Evolutionary conservation across 1,140 invertebrate genomes (phyloP), one percentile per base, ranked within the genome.

Genomic region (Phymorhynchus buccinoides): DNA sequence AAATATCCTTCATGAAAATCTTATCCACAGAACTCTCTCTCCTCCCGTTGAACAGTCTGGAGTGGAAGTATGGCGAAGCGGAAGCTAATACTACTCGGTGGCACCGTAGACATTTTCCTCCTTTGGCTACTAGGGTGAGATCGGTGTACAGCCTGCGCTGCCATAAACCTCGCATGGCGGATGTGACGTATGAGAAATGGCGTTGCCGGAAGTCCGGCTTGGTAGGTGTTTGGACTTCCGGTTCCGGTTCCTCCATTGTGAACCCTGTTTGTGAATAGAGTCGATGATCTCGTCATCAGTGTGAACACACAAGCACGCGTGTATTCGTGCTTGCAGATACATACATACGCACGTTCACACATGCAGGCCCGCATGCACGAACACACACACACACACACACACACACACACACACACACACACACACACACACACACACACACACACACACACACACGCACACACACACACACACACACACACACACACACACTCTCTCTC

Each of bases 41-140:
- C 77, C 88, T 85, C 0, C 89, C 88, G 1, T 88, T 89, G 35
- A 85, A 86, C 84, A 91, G 89, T 85, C 90, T 87, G 32, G 86
- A 77, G 52, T 90, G 88, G 83, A 91, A 91, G 77, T 89, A 91
- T n/a, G 88, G 80, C 0, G 89, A 90, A 41, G 88, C 85, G 1
- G 90, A 86, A 0, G 87, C 86, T 9, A 90, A 66, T 12, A 91
- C 81, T 4, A 88, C 87, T 56, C 86, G 87, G 82, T 91, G 90
- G 78, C 88, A 91, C 9, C 71, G 39, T 30, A 91, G 86, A 6
- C 35, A 30, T 37, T 87, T 84, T 6, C 83, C 83, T 30, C 89
- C 86, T 27, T n/a, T n/a, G 4, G 89, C 87, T 2, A 84, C 82
- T 0, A 90, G 86, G 0, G 62, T 86, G 1, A 91, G 86, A 82